phyloP scores from a whole-genome alignment of 2,888 invertebrate genomes.

The Ametastegia equiseti region DNA sequence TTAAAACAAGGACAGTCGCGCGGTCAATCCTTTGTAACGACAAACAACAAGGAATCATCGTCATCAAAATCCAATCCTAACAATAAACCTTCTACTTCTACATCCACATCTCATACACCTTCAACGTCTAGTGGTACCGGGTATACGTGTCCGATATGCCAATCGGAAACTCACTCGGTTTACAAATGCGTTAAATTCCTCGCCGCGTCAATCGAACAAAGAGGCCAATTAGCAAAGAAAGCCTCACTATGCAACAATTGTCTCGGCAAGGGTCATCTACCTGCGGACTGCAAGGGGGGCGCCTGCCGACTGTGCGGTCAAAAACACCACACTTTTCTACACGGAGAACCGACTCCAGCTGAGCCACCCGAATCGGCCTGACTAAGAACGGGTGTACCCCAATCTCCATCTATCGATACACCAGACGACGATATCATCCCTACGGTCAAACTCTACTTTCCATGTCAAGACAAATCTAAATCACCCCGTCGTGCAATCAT shows the following conservation, averaged over 20 bases:
- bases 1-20: not conserved
- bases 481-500: constrained; percentile 29
- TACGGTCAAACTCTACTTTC: constrained; percentile 52
- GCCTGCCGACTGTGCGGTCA: not conserved
- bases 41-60: not conserved
- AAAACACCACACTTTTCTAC: constrained; percentile 27
- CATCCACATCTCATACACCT: too few relatives aligned
- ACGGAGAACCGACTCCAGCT: not conserved
- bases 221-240: constrained; percentile 48
- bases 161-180: constrained; percentile 51
- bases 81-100: too few relatives aligned
- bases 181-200: constrained; percentile 52
- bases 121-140: not conserved
- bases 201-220: constrained; percentile 21
- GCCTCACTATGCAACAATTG: constrained; percentile 47
- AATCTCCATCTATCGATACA: not conserved
- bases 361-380: not conserved
- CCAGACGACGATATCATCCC: constrained; percentile 16
- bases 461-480: constrained; percentile 21
- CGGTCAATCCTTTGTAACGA: not conserved
- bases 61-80: not conserved
- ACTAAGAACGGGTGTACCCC: not conserved
- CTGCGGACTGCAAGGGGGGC: not conserved
- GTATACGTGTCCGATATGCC: constrained; percentile 51
- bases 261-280: constrained; percentile 35